phyloP scores from a whole-genome alignment of 2,113 vertebrate species.

The Microtus ochrogaster region DNA sequence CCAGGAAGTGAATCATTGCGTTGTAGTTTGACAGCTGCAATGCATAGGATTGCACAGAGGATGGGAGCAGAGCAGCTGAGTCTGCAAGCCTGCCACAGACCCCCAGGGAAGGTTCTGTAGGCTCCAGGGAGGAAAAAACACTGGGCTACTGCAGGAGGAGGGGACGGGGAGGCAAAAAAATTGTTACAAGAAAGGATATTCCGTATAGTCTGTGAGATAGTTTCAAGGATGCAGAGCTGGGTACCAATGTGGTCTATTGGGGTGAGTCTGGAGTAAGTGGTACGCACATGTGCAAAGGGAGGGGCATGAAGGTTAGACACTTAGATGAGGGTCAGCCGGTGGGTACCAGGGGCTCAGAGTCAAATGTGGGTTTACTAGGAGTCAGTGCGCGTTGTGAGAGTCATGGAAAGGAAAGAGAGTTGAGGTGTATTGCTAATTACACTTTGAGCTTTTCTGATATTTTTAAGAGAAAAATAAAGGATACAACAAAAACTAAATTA shows the following conservation, averaged over 20 bases:
- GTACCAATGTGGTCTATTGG: background rate
- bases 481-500: background rate
- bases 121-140: background rate
- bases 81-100: background rate
- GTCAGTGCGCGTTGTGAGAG: background rate
- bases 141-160: background rate
- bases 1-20: background rate
- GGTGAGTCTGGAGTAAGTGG: background rate
- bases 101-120: background rate
- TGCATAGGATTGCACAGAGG: background rate
- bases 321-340: too few relatives aligned
- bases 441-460: background rate
- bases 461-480: constrained; percentile 37
- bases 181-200: background rate
- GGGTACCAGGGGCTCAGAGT: background rate
- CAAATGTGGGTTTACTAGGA: background rate
- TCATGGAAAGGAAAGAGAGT: background rate
- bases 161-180: background rate
- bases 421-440: background rate
- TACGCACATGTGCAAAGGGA: background rate
- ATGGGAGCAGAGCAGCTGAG: background rate
- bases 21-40: background rate
- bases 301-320: too few relatives aligned
- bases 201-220: background rate
- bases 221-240: background rate